phyloP scores from a whole-genome alignment of 2,888 invertebrate species.

The Cerastis rubricosa region DNA sequence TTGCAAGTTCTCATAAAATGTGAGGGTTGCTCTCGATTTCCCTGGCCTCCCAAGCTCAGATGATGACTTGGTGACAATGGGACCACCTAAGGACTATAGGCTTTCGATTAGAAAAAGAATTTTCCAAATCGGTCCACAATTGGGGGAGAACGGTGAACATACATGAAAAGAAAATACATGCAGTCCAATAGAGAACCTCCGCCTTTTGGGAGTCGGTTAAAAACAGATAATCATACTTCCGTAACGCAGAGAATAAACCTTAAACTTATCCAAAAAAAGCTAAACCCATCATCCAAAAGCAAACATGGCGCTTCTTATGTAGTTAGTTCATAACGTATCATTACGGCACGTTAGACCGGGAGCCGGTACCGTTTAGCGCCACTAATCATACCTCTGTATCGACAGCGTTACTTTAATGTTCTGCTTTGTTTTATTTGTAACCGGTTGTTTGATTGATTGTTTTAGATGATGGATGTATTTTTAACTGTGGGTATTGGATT shows the following conservation, averaged over 20 bases:
- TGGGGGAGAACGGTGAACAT: too few species aligned
- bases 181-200: too few species aligned
- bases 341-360: constrained; percentile 53
- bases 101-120: too few species aligned
- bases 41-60: too few species aligned
- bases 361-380: constrained; percentile 53
- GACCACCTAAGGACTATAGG: too few species aligned
- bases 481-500: constrained; percentile 21
- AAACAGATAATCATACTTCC: not conserved
- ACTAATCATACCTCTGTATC: constrained; percentile 52
- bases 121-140: too few species aligned
- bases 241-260: not conserved
- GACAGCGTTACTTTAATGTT: constrained; percentile 48
- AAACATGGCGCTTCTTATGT: constrained; percentile 25
- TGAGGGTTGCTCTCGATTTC: too few species aligned
- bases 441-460: constrained; percentile 56
- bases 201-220: too few species aligned
- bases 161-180: too few species aligned
- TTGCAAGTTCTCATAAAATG: too few species aligned
- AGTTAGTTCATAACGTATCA: constrained; percentile 58
- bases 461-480: constrained; percentile 56
- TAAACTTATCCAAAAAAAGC: not conserved
- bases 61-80: too few species aligned
- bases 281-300: constrained; percentile 26
- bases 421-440: constrained; percentile 52